Percentiles rank a stretch among this genome's conserved stretches.
phyloP scores from a whole-genome alignment of 2,888 invertebrate species.

The Tipula vernalis region DNA sequence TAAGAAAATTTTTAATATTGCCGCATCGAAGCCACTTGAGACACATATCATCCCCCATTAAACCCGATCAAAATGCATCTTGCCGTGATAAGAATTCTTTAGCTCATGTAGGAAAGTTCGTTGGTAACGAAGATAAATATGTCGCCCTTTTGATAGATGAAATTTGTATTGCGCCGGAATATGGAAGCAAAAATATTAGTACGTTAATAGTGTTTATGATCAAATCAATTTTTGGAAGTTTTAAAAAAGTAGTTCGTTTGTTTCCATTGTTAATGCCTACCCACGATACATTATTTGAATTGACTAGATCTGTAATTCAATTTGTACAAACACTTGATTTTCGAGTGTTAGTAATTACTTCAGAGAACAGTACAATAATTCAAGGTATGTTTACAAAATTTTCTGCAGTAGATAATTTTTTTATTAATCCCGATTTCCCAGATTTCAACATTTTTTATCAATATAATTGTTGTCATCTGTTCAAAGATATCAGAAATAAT shows the following conservation, averaged over 20 bases:
- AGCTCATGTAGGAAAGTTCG: too few species aligned
- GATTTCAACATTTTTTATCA: neutral
- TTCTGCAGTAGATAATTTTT: neutral
- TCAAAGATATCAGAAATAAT: neutral
- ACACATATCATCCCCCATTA: neutral
- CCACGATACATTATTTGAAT: neutral
- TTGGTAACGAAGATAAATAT: too few species aligned
- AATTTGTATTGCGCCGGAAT: neutral
- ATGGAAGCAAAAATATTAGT: neutral
- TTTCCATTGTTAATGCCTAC: neutral
- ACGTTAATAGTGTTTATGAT: neutral
- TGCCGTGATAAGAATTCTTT: too few species aligned
- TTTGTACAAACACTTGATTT: neutral
- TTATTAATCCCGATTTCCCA: neutral
- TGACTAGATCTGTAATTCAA: neutral
- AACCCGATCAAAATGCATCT: too few species aligned
- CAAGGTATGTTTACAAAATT: neutral
- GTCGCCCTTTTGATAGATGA: neutral
- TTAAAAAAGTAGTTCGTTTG: neutral
- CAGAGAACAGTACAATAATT: neutral
- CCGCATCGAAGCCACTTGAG: neutral
- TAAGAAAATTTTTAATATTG: neutral
- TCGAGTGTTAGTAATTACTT: neutral
- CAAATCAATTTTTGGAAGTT: neutral
- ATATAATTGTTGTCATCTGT: neutral